phyloP scores from a whole-genome alignment of 2,113 vertebrate species.

The Mesoclemmys tuberculata region DNA sequence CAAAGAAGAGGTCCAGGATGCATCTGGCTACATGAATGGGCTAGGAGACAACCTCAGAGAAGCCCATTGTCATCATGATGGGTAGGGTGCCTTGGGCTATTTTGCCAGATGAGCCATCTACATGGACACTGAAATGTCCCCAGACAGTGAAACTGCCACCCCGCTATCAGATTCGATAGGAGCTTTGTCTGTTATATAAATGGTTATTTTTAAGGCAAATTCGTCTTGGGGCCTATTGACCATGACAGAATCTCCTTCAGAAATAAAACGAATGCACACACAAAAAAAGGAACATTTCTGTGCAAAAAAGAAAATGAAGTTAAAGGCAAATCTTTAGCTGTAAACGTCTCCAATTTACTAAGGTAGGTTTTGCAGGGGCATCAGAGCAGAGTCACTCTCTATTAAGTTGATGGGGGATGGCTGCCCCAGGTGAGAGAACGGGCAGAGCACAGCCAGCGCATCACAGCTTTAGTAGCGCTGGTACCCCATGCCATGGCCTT shows the following conservation, averaged over 20 bases:
- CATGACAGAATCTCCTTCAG: not conserved
- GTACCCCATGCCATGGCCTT: not conserved
- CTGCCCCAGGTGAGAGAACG: accelerated
- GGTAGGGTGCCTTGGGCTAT: not conserved
- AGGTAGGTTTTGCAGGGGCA: conserved; percentile 20
- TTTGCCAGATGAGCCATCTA: not conserved
- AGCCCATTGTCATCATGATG: not conserved
- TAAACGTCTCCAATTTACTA: conserved; percentile 42
- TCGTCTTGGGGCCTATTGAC: conserved; percentile 46
- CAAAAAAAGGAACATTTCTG: not conserved
- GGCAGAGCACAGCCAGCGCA: accelerated
- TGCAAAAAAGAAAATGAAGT: conserved; percentile 4
- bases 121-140: not conserved
- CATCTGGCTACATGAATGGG: not conserved
- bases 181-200: conserved; percentile 20
- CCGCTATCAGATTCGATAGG: not conserved
- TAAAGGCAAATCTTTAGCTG: conserved; percentile 21
- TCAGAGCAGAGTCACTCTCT: accelerated
- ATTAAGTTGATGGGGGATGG: conserved; percentile 34
- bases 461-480: accelerated
- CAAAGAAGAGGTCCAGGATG: not conserved
- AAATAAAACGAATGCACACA: conserved; percentile 2
- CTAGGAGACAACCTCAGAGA: not conserved
- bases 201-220: conserved; percentile 29
- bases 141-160: not conserved